Evolutionary conservation across 2,113 vertebrate genomes (phyloP), one percentile per base, ranked within the genome.

Genomic region (Vanacampus margaritifer): DNA sequence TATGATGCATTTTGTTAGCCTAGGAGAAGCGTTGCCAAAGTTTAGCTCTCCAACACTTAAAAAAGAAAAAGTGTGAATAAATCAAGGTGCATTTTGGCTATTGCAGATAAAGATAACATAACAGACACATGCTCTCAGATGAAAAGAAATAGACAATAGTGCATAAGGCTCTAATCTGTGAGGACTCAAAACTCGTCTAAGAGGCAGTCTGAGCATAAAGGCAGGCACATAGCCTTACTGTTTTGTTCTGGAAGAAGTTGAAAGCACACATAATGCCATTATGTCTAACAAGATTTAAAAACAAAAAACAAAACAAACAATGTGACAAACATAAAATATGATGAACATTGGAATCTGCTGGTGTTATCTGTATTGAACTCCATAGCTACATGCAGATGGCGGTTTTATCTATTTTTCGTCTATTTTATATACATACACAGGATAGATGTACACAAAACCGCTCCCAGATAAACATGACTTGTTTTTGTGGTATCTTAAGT

Each of bases 231-330:
- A 23, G 21, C 37, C n/a, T 23, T 8, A 13, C 19, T 35, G 24
- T 23, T 58, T 35, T 58, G 26, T 56, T 36, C 56, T 6, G 4
- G 5, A 61, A 6, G 58, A 61, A 58, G 23, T 24, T 41, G 21
- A 61, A 61, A 24, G 21, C 59, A 61, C 35, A 41, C 36, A 60
- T 23, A 61, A 61, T 23, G 35, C 58, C 58, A 37, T 60, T 9
- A 37, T n/a, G 39, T 41, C 37, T 6, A 61, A 24, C 21, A 12
- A 19, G 17, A 58, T 35, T 58, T 58, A 5, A 0, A 7, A 3
- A 32, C 2, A 60, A 59, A 36, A 21, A 36, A 36, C 2, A 60
- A 59, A 36, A 21, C 21, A 36, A 2, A 59, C 8, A 32, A 32
- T 32, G 35, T 59, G 35, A n/a, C 21, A 48, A 48, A 48, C 19